phyloP scores from a whole-genome alignment of 2,888 invertebrate genomes.

The Malthinus seriepunctatus region DNA sequence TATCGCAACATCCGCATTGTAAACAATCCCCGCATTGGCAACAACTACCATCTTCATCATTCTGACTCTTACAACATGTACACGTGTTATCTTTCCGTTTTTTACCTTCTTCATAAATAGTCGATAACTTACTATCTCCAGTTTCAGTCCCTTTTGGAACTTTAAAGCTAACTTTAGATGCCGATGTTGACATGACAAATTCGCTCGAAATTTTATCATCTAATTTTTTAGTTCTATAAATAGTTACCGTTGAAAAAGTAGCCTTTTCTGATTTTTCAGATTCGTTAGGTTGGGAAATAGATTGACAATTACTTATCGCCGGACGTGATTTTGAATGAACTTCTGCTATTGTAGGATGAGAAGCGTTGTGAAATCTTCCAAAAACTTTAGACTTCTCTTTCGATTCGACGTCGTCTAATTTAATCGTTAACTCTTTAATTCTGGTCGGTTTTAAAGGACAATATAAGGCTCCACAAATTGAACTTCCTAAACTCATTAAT shows the following conservation, averaged over 20 bases:
- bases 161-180: constrained; percentile 4
- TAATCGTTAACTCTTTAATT: constrained; percentile 52
- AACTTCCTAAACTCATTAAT: constrained; percentile 72
- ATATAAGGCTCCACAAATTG: constrained; percentile 68
- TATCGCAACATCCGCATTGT: too few relatives aligned
- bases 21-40: not conserved
- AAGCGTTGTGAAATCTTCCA: constrained; percentile 42
- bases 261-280: not conserved
- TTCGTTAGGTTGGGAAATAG: not conserved
- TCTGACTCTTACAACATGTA: not conserved
- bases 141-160: not conserved
- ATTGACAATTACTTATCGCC: constrained; percentile 18
- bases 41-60: not conserved
- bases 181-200: constrained; percentile 9
- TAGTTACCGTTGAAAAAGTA: constrained; percentile 19
- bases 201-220: constrained; percentile 15
- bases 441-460: constrained; percentile 76
- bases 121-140: constrained; percentile 12
- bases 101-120: constrained; percentile 14
- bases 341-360: constrained; percentile 37
- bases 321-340: constrained; percentile 21
- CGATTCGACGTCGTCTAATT: not conserved
- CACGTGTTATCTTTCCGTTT: not conserved
- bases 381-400: constrained; percentile 10
- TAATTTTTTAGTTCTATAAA: constrained; percentile 14